Evolutionary conservation across 2,797 vertebrate species (phyloP).

Genomic region (Sebastes iracundus): DNA sequence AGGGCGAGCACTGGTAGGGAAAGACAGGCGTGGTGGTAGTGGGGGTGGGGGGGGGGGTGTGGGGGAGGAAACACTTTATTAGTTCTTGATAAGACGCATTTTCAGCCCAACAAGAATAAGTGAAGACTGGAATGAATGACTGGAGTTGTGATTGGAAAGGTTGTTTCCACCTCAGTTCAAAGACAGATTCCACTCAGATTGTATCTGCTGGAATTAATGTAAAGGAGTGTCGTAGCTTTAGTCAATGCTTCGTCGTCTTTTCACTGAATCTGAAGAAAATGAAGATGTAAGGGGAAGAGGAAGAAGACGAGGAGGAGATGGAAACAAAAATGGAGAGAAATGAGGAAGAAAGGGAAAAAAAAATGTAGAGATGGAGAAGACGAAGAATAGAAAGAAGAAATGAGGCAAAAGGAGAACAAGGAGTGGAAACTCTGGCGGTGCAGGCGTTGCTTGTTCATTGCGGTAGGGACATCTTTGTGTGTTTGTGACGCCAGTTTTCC

Average conservation of each 20-base stretch:
- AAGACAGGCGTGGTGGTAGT: neutral
- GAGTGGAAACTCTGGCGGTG: constrained; percentile 22
- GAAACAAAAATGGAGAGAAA: constrained; percentile 2
- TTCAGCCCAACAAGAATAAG: constrained; percentile 1
- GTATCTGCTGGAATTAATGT: neutral
- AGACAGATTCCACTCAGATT: constrained; percentile 8
- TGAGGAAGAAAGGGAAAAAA: constrained; percentile 12
- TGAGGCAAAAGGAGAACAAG: constrained; percentile 30
- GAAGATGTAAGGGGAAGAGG: neutral
- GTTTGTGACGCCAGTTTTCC: constrained; percentile 14
- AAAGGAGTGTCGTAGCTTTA: neutral
- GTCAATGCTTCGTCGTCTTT: neutral
- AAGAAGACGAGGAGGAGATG: neutral
- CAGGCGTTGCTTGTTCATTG: neutral
- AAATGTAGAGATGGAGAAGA: neutral
- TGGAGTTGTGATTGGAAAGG: neutral
- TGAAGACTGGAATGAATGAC: neutral
- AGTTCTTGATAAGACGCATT: constrained; percentile 38
- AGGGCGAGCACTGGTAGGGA: constrained; percentile 37
- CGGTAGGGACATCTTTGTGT: neutral
- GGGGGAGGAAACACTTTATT: constrained; percentile 31
- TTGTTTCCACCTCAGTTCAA: constrained; percentile 20
- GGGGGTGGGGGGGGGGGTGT: no score
- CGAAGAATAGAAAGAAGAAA: constrained; percentile 29
- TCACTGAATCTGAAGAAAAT: neutral